Evolutionary conservation across 2,113 vertebrate genomes (phyloP), one percentile per base, ranked within the genome.

Genomic region (Apteryx mantelli): DNA sequence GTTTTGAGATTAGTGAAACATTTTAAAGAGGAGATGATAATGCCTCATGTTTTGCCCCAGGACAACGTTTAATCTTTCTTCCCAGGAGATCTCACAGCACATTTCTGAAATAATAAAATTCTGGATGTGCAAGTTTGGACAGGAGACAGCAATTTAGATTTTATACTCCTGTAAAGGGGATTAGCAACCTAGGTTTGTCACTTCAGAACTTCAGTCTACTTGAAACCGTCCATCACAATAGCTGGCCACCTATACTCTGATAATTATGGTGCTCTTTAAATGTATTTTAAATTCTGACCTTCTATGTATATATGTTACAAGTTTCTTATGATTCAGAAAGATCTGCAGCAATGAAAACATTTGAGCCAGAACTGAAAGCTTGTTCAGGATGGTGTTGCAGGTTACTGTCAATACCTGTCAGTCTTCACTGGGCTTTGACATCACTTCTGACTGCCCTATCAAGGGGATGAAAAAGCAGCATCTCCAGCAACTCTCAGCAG

Each of bases 61-160:
- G 69, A 95, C 52, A 95, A 89, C 94, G 40, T 84, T 94, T 76
- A 83, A 94, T 94, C 73, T 66, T 61, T 46, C 26, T 74, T 89
- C 65, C 65, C 32, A 74, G 30, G 16, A 19, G 8, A 83, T 32
- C 56, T 85, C 46, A 73, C 3, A 64, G n/a, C 52, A 82, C 48
- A 46, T 64, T 82, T 92, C 74, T 92, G 44, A 86, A 95, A 68
- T 40, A 81, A 93, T 46, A 84, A 82, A 83, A 70, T 74, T 61
- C 34, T 8, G 5, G 24, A 71, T 93, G 34, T 56, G 64, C 79
- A 82, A 65, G 75, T 83, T 90, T 73, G 70, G 61, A 56, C 74
- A 95, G 55, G 22, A 79, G 81, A 63, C 13, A 84, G 11, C 40
- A 24, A 68, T 77, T 93, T 46, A 74, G 60, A 63, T 36, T 78